Percentiles rank a stretch among this genome's conserved stretches.
phyloP scores from a whole-genome alignment of 2,113 vertebrate species.

The Pungitius pungitius region DNA sequence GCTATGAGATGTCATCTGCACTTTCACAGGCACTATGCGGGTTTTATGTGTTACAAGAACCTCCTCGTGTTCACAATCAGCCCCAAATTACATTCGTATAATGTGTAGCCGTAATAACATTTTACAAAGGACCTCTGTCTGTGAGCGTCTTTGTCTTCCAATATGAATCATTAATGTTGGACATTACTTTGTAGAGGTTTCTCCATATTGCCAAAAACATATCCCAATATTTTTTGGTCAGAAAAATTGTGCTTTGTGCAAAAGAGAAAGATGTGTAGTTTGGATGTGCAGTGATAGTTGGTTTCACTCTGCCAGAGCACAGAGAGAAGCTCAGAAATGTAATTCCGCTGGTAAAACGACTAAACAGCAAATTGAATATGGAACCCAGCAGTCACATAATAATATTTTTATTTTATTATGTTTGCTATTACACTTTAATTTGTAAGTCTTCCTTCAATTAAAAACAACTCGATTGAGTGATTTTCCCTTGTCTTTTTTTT shows the following conservation, averaged over 20 bases:
- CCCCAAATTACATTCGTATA: not conserved
- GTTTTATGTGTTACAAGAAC: too few species aligned
- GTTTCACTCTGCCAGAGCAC: not conserved
- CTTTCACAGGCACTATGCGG: not conserved
- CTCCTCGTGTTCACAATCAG: not conserved
- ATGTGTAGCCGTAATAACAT: not conserved
- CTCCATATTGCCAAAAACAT: not conserved
- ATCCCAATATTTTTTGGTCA: not conserved
- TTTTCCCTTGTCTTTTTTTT: too few species aligned
- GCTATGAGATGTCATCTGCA: conserved; percentile 1
- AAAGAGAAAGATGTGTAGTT: not conserved
- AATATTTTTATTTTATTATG: too few species aligned
- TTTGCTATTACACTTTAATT: too few species aligned
- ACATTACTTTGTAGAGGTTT: not conserved
- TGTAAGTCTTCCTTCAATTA: too few species aligned
- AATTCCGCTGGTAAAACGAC: not conserved
- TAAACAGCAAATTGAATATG: not conserved
- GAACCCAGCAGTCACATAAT: not conserved
- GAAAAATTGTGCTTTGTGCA: not conserved
- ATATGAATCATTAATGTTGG: not conserved
- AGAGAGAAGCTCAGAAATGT: not conserved
- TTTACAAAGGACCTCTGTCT: not conserved
- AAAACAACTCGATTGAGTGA: too few species aligned
- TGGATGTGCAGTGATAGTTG: not conserved
- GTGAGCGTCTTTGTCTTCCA: not conserved